Evolutionary conservation across 2,888 invertebrate genomes (phyloP).

Genomic region (Temnothorax unifasciatus): DNA sequence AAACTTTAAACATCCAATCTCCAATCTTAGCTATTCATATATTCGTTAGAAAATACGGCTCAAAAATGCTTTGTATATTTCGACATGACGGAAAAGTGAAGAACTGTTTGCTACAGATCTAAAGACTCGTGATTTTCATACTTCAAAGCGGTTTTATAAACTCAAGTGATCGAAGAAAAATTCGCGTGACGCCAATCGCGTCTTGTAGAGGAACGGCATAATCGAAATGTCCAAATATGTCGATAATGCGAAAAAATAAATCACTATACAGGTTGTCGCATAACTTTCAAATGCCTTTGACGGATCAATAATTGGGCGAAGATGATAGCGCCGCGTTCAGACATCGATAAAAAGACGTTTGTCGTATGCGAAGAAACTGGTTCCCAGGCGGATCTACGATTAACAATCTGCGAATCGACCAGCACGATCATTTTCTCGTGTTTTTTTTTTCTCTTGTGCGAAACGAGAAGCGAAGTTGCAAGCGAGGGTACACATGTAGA

Average conservation of each 20-base stretch:
- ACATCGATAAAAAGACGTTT: slow-evolving; percentile 57
- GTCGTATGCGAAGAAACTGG: slow-evolving; percentile 65
- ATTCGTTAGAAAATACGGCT: background rate
- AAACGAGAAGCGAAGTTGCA: slow-evolving; percentile 58
- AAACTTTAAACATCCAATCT: background rate
- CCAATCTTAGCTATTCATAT: background rate
- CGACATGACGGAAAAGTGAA: background rate
- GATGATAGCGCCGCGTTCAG: slow-evolving; percentile 38
- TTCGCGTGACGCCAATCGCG: background rate
- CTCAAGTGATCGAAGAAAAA: background rate
- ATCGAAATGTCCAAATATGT: slow-evolving; percentile 13
- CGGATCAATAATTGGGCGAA: slow-evolving; percentile 69
- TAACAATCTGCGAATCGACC: slow-evolving; percentile 62
- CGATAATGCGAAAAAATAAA: slow-evolving; percentile 32
- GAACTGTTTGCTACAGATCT: background rate
- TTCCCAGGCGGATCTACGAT: slow-evolving; percentile 61
- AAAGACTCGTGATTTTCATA: background rate
- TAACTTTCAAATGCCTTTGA: slow-evolving; percentile 49
- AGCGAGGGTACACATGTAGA: slow-evolving; percentile 62
- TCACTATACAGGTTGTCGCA: slow-evolving; percentile 20
- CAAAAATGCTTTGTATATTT: background rate
- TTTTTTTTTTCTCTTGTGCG: slow-evolving; percentile 55
- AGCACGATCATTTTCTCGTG: slow-evolving; percentile 58
- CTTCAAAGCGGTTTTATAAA: background rate
- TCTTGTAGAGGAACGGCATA: slow-evolving; percentile 2